Percentiles rank a stretch among this genome's conserved stretches.
phyloP scores from a whole-genome alignment of 2,888 invertebrate species.

The Meiosimyza platycephala region DNA sequence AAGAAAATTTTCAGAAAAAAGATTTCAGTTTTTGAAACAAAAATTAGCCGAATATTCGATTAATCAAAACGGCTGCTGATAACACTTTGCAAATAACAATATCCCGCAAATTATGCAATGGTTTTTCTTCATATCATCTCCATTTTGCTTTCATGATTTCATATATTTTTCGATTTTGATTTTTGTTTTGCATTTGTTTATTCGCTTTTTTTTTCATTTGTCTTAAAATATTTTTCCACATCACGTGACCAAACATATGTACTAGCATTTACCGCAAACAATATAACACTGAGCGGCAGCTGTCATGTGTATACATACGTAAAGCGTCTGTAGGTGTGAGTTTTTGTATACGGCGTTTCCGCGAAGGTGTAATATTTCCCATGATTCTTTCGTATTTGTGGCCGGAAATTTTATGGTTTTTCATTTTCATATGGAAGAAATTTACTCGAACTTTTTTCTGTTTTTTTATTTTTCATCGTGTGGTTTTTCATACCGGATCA shows the following conservation, averaged over 20 bases:
- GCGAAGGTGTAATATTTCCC: conserved; percentile 32
- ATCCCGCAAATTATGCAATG: neutral
- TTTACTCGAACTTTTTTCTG: neutral
- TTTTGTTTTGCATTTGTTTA: neutral
- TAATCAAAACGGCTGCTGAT: too few species aligned
- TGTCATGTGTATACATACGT: neutral
- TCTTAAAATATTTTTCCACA: neutral
- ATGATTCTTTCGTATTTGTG: conserved; percentile 15
- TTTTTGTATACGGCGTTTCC: neutral
- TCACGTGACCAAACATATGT: neutral
- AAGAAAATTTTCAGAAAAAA: too few species aligned
- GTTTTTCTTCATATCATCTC: neutral
- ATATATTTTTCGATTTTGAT: neutral
- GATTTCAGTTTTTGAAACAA: too few species aligned
- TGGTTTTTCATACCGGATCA: too few species aligned
- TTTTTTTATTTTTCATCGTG: neutral
- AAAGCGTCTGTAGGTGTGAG: neutral
- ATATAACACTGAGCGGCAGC: neutral
- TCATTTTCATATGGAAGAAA: conserved; percentile 12
- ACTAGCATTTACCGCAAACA: neutral
- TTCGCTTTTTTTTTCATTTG: neutral
- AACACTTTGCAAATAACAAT: too few species aligned
- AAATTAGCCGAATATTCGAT: too few species aligned
- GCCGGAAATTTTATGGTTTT: conserved; percentile 13
- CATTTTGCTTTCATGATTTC: neutral